phyloP scores from a whole-genome alignment of 2,113 vertebrate genomes.

The Sialia sialis region DNA sequence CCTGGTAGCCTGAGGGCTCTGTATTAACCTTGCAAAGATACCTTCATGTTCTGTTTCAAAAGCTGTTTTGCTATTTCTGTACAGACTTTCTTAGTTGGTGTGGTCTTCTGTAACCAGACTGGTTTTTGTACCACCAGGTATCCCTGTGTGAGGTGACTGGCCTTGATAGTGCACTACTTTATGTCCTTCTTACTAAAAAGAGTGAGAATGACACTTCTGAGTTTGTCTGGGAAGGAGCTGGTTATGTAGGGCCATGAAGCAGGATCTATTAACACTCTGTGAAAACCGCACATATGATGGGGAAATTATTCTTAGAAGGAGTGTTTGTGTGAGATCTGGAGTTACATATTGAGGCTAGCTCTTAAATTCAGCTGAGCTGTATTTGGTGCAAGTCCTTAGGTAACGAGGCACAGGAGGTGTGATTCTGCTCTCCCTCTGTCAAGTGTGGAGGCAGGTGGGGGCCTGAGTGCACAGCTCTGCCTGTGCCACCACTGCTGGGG shows the following conservation, averaged over 20 bases:
- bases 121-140: neutral
- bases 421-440: neutral
- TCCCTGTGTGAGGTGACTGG: neutral
- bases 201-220: neutral
- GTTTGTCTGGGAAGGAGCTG: neutral
- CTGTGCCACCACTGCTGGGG: accelerated
- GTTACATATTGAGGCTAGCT: neutral
- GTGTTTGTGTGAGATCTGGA: neutral
- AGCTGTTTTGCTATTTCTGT: neutral
- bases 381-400: neutral
- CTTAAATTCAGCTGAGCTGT: neutral
- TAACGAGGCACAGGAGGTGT: neutral
- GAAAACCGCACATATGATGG: neutral
- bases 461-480: accelerated
- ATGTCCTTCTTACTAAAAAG: neutral
- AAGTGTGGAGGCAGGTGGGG: accelerated
- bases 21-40: neutral
- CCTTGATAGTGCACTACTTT: neutral
- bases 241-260: neutral
- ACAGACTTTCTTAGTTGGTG: neutral
- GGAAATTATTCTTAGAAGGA: conserved; percentile 13
- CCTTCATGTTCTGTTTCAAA: neutral
- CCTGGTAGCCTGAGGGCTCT: neutral
- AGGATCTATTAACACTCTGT: neutral
- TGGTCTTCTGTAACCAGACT: neutral